Percentiles rank a stretch among this genome's conserved stretches.
phyloP scores from a whole-genome alignment of 2,888 invertebrate genomes.

The Anthophora plumipes region DNA sequence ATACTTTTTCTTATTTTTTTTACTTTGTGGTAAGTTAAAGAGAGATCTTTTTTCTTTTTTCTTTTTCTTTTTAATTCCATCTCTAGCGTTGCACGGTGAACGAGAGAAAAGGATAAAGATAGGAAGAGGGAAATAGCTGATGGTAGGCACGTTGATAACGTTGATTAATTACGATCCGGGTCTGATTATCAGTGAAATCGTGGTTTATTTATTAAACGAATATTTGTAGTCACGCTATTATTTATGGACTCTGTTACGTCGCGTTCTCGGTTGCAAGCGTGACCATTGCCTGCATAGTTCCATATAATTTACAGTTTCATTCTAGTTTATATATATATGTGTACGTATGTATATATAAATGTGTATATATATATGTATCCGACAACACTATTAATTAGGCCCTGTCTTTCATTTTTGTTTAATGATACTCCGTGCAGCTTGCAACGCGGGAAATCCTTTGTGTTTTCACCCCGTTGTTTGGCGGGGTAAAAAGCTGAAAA shows the following conservation, averaged over 20 bases:
- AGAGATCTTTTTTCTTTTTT: slow-evolving; percentile 49
- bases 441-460: slow-evolving; percentile 59
- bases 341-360: not conserved
- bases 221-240: slow-evolving; percentile 57
- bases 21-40: slow-evolving; percentile 38
- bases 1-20: slow-evolving; percentile 17
- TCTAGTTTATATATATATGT: not conserved
- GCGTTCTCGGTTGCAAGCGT: slow-evolving; percentile 11
- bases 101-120: not conserved
- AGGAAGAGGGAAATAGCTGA: not conserved
- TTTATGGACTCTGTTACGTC: slow-evolving; percentile 39
- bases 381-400: slow-evolving; percentile 66
- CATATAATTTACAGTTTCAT: slow-evolving; percentile 8
- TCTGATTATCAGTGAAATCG: slow-evolving; percentile 49
- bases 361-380: not conserved
- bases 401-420: slow-evolving; percentile 58
- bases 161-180: slow-evolving; percentile 58
- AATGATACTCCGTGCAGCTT: slow-evolving; percentile 57
- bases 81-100: slow-evolving; percentile 20
- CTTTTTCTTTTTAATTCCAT: slow-evolving; percentile 22
- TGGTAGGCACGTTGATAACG: slow-evolving; percentile 49
- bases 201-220: slow-evolving; percentile 61
- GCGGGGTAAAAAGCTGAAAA: slow-evolving; percentile 55
- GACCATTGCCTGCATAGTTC: slow-evolving; percentile 20
- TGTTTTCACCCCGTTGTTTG: slow-evolving; percentile 62